Conservation (phyloP, 2,888 invertebrate genomes). For the Crossocerus cetratus region DNA sequence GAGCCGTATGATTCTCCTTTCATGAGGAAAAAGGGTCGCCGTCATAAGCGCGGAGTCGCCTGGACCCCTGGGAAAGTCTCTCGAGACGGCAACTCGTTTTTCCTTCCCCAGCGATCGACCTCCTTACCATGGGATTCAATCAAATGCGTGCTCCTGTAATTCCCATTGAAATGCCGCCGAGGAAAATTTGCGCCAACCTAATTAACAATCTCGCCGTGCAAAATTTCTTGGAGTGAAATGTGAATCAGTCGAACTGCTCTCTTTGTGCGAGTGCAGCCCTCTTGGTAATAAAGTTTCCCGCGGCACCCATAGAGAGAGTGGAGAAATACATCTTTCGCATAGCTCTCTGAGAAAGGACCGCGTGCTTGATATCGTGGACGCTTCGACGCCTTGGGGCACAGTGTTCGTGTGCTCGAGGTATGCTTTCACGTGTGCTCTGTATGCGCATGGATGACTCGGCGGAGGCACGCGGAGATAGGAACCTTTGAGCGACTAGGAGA, state of each 20-base stretch:
- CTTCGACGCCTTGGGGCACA: neutral
- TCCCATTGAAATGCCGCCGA: too few relatives aligned
- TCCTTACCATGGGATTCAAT: too few relatives aligned
- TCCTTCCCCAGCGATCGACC: too few relatives aligned
- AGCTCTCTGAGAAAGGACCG: neutral
- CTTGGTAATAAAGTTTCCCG: too few relatives aligned
- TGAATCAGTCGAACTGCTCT: too few relatives aligned
- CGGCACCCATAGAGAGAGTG: too few relatives aligned
- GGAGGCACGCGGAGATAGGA: conserved; percentile 4
- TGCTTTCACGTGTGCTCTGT: conserved; percentile 6
- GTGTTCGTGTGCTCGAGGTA: neutral
- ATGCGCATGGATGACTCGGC: conserved; percentile 5
- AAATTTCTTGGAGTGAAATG: too few relatives aligned
- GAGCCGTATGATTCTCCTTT: conserved; percentile 33
- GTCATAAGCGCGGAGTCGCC: conserved; percentile 20
- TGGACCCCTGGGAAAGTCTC: neutral
- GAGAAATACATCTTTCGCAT: too few relatives aligned
- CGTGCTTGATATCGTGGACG: neutral
- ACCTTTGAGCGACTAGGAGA: neutral
- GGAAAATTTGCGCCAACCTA: too few relatives aligned
- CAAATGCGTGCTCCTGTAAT: too few relatives aligned
- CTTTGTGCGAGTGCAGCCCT: too few relatives aligned
- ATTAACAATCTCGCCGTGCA: too few relatives aligned
- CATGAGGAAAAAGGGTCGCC: conserved; percentile 21
- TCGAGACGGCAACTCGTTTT: neutral